phyloP scores from a whole-genome alignment of 2,113 vertebrate species.

The Ginglymostoma cirratum region DNA sequence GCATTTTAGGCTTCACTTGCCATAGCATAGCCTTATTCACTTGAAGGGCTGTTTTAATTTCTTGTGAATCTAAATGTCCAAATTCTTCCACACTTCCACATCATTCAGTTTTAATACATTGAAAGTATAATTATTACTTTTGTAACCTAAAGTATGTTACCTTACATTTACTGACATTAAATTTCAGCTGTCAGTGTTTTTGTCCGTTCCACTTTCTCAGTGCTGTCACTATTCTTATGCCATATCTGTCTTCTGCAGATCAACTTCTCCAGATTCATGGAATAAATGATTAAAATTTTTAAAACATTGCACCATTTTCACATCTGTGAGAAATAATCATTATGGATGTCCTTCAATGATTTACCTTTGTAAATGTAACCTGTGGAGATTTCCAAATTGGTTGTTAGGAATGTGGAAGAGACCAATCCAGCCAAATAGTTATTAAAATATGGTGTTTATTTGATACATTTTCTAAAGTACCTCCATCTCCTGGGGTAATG shows the following conservation, averaged over 20 bases:
- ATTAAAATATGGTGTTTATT: not conserved
- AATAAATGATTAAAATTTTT: not conserved
- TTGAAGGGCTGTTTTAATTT: too few species aligned
- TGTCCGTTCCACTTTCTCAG: not conserved
- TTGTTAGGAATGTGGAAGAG: not conserved
- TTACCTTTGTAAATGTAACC: not conserved
- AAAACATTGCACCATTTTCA: not conserved
- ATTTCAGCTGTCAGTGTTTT: not conserved
- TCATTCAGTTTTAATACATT: too few species aligned
- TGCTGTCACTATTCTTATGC: too few species aligned
- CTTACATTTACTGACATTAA: not conserved
- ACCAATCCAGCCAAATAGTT: not conserved
- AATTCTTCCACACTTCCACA: too few species aligned
- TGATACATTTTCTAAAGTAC: not conserved
- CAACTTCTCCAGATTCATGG: not conserved
- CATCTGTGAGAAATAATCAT: not conserved
- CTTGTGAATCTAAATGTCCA: too few species aligned
- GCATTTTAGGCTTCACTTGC: too few species aligned
- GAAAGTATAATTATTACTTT: too few species aligned
- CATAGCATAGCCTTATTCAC: too few species aligned
- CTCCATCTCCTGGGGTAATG: not conserved
- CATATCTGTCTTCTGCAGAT: too few species aligned
- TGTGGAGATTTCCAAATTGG: not conserved
- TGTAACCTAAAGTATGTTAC: too few species aligned
- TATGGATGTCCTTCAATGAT: not conserved